Conservation (phyloP, 2,888 invertebrate species). For the Dendrolimus houi region DNA sequence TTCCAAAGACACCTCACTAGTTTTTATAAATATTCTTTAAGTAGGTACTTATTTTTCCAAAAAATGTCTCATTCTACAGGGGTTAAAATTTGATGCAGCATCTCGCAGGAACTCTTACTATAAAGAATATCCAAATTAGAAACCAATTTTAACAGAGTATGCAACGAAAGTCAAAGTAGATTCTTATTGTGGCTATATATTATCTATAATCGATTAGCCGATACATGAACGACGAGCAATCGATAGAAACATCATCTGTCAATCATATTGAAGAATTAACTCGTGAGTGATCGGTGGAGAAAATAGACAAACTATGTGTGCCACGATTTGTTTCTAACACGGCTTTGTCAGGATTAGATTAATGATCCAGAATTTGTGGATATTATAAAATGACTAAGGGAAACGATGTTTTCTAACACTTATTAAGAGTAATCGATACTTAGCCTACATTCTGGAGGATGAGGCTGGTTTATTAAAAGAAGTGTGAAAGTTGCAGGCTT, state of each 20-base stretch:
- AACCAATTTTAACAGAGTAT: no score
- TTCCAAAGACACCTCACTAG: no score
- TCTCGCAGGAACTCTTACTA: no score
- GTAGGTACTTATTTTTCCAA: no score
- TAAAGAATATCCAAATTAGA: no score
- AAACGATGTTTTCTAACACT: background rate
- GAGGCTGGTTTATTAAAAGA: no score
- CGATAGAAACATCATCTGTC: conserved; percentile 26
- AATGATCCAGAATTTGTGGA: background rate
- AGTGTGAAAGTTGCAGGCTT: no score
- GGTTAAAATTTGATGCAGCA: no score
- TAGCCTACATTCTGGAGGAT: no score
- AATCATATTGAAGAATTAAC: conserved; percentile 19
- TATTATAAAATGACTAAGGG: background rate
- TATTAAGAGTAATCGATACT: background rate
- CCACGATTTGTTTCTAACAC: background rate
- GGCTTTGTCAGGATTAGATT: background rate
- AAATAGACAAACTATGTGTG: background rate
- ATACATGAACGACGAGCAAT: background rate
- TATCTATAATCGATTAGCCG: conserved; percentile 6
- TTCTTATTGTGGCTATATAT: conserved; percentile 1
- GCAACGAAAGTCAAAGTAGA: no score
- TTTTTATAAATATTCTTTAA: no score
- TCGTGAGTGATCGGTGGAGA: conserved; percentile 4
- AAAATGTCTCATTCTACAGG: no score